A percentile compares a stretch with the other conserved stretches of the same genome.
Conservation (phyloP, 2,888 invertebrate species). For the Hydraecia micacea region DNA sequence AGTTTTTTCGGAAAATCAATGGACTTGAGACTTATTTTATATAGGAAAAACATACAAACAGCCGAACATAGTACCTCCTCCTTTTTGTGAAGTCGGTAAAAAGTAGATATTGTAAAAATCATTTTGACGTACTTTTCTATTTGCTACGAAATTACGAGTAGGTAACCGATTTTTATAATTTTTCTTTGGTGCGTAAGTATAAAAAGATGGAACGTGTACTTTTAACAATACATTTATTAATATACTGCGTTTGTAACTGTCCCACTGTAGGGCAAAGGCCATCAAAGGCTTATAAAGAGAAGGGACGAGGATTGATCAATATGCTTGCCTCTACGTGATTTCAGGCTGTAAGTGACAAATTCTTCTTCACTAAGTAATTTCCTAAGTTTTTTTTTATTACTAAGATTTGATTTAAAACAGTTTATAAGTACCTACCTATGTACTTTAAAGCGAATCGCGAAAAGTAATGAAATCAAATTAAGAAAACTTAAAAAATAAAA, state of each 20-base stretch:
- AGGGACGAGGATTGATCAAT: not conserved
- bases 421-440: no score
- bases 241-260: not conserved
- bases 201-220: not conserved
- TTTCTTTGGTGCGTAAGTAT: not conserved
- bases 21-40: no score
- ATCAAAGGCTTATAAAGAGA: not conserved
- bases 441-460: not conserved
- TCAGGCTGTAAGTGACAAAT: not conserved
- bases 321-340: not conserved
- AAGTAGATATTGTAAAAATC: not conserved
- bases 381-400: not conserved
- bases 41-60: no score
- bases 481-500: not conserved
- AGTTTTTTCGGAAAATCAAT: not conserved
- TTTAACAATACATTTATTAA: not conserved
- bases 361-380: not conserved
- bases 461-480: not conserved
- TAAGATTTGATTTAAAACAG: not conserved
- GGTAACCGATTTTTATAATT: not conserved
- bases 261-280: not conserved
- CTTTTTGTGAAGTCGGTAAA: no score
- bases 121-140: slow-evolving; percentile 1
- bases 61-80: no score
- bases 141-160: not conserved